phyloP scores from a whole-genome alignment of 2,797 vertebrate species.

The Poeciliopsis turneri region DNA sequence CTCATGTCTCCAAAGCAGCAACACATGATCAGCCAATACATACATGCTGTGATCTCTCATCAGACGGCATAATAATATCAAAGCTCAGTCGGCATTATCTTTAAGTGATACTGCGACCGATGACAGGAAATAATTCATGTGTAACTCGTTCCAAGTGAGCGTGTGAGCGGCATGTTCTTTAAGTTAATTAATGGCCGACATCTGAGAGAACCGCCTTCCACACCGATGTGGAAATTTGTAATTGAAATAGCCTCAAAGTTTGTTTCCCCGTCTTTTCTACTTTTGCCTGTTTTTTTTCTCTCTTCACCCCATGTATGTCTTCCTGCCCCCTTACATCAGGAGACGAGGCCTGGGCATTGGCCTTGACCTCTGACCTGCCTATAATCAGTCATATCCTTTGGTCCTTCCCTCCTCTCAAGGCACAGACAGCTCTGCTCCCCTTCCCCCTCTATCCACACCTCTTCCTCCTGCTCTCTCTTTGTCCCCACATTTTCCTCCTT shows the following conservation, averaged over 20 bases:
- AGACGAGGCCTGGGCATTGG: conserved; percentile 70
- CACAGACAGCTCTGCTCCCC: conserved; percentile 73
- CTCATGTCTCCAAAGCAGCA: conserved; percentile 39
- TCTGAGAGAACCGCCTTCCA: conserved; percentile 41
- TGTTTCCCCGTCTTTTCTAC: conserved; percentile 16
- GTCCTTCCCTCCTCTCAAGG: conserved; percentile 75
- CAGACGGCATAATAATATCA: conserved; percentile 24
- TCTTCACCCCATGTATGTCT: conserved; percentile 53
- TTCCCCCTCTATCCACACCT: conserved; percentile 36
- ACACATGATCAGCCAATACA: conserved; percentile 27
- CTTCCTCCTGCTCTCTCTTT: conserved; percentile 66
- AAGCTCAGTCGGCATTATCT: conserved; percentile 14
- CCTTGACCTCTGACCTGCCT: conserved; percentile 81
- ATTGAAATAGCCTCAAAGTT: conserved; percentile 47
- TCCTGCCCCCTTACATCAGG: conserved; percentile 61
- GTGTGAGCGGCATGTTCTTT: conserved; percentile 20
- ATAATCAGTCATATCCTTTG: conserved; percentile 87
- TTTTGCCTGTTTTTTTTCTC: conserved; percentile 38
- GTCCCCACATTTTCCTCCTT: conserved; percentile 47
- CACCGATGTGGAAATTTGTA: conserved; percentile 54
- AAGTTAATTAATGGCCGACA: conserved; percentile 52
- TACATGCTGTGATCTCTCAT: conserved; percentile 37
- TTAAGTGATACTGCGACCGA: conserved; percentile 17
- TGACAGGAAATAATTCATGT: conserved; percentile 13
- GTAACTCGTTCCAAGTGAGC: neutral